Evolutionary conservation across 2,797 vertebrate species (phyloP), one percentile per base, ranked within the genome.

Genomic region (Myotis myotis): DNA sequence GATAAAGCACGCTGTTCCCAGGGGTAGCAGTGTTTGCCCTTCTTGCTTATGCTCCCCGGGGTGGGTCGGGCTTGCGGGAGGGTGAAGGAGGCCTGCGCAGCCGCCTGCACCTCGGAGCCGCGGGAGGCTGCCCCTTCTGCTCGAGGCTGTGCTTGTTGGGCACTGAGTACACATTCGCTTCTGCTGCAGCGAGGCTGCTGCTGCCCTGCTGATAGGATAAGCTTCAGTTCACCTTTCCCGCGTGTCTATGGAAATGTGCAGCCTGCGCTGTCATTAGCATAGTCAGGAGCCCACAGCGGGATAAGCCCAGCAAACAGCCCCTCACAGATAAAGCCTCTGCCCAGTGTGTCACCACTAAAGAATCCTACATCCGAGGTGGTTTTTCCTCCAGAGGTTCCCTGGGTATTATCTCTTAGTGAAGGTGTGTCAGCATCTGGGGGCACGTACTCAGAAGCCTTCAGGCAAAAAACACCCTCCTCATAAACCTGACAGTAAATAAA

Each of bases 331-430:
- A 89, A 97, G 78, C 70, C n/a, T n/a, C 87, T 55, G 41, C 84
- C 47, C 23, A 9, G 36, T 6, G 19, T 74, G n/a, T 79, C 53
- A 33, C 57, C 55, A 15, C 51, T 30, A 30, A 55, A 72, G 64
- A 89, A 74, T 75, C 41, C 84, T 53, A 0, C 47, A 80, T 41
- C 49, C 49, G 38, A 51, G 57, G 55, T 47, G 79, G 53, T 10
- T 79, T 94, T 57, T 36, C 53, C 74, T 66, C 36, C 83, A 41
- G 83, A 72, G 82, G 33, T 47, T 82, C n/a, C 28, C 57, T 79
- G 62, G 70, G 80, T 44, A 38, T 87, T 71, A 62, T 47, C 89
- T 96, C 49, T 64, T 89, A 62, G 62, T 89, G 93, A 89, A 92
- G 72, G 83, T 49, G 25, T 33, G 23, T 55, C 51, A 15, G 1